A percentile compares a stretch with the other conserved stretches of the same genome.
Evolutionary conservation across 2,113 vertebrate genomes (phyloP).

Genomic region (Hippocampus abdominalis): DNA sequence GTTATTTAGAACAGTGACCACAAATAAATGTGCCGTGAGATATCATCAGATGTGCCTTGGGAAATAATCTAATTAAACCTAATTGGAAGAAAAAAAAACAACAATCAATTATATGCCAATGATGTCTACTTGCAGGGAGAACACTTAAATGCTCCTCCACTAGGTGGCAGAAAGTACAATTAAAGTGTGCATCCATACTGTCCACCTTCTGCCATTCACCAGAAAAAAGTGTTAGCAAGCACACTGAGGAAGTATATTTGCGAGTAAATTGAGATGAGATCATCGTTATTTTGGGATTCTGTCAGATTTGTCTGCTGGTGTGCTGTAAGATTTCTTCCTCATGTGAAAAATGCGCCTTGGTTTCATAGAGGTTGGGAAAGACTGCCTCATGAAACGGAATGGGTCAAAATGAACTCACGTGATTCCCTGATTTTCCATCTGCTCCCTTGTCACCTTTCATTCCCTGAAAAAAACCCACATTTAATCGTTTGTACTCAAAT

Average conservation of each 20-base stretch:
- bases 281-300: too few relatives aligned
- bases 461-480: constrained; percentile 53
- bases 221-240: too few relatives aligned
- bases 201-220: too few relatives aligned
- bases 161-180: background rate
- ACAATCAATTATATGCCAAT: too few relatives aligned
- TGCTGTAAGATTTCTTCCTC: background rate
- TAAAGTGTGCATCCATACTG: too few relatives aligned
- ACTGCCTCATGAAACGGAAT: background rate
- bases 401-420: constrained; percentile 67
- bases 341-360: background rate
- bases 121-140: background rate
- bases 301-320: background rate
- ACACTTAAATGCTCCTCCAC: background rate
- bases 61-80: too few relatives aligned
- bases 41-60: too few relatives aligned
- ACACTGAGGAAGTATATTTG: too few relatives aligned
- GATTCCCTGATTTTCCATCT: constrained; percentile 76
- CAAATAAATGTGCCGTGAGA: too few relatives aligned
- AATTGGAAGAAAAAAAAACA: background rate
- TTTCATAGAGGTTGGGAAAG: background rate
- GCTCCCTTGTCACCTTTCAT: constrained; percentile 81
- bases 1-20: too few relatives aligned
- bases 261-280: too few relatives aligned
- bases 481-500: background rate